Evolutionary conservation across 1,140 invertebrate genomes (phyloP).

Genomic region (Tetraneura akinire): DNA sequence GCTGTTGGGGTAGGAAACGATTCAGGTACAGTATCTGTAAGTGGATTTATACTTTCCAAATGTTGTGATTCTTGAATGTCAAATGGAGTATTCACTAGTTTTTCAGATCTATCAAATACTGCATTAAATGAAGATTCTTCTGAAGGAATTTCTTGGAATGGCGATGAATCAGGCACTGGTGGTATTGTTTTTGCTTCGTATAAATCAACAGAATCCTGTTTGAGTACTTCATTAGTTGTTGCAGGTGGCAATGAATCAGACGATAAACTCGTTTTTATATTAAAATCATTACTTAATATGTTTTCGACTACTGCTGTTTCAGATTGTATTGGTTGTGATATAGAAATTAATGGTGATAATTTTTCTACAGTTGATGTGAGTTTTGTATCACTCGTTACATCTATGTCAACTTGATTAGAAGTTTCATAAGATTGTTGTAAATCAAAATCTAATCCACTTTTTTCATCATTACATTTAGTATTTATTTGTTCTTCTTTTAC

Average conservation of each 20-base stretch:
- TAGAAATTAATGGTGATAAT: not conserved
- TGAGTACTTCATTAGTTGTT: not conserved
- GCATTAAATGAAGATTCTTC: not conserved
- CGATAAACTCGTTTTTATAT: not conserved
- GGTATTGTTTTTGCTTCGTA: constrained; percentile 8
- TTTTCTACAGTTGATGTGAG: not conserved
- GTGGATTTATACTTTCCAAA: not conserved
- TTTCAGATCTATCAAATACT: not conserved
- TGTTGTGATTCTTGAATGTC: not conserved
- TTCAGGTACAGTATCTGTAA: not conserved
- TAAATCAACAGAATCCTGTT: not conserved
- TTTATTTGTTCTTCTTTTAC: not conserved
- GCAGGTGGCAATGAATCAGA: not conserved
- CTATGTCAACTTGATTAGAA: not conserved
- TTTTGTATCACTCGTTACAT: not conserved
- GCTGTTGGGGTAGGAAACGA: not conserved
- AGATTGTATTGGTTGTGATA: no score
- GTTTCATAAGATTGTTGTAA: not conserved
- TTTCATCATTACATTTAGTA: not conserved
- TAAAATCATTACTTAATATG: not conserved
- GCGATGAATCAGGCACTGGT: constrained; percentile 12
- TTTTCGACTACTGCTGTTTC: not conserved
- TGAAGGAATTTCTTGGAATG: constrained; percentile 16
- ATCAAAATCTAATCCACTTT: constrained; percentile 14
- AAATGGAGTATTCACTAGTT: not conserved